phyloP scores from a whole-genome alignment of 2,888 invertebrate species.

The Parascotia fuliginaria region DNA sequence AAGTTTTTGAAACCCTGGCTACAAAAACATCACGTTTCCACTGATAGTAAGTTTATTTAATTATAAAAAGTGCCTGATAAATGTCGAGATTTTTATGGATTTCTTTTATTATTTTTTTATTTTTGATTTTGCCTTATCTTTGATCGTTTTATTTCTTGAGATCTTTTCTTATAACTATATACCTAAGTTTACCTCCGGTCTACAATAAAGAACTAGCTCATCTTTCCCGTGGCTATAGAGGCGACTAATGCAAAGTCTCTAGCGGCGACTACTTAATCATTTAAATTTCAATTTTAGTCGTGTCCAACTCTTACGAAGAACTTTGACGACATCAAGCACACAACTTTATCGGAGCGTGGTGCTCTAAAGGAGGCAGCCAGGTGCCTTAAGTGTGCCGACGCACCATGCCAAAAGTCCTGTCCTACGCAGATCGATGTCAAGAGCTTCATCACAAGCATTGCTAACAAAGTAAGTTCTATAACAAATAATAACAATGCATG shows the following conservation, averaged over 20 bases:
- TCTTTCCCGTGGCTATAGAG: too few relatives aligned
- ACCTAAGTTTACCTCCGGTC: too few relatives aligned
- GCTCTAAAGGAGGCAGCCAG: constrained; percentile 95
- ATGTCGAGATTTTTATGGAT: neutral
- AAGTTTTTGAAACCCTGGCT: neutral
- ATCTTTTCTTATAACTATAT: too few relatives aligned
- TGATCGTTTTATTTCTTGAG: too few relatives aligned
- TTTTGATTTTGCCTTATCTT: neutral
- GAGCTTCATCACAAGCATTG: constrained; percentile 97
- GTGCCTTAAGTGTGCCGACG: constrained; percentile 97
- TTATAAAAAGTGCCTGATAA: neutral
- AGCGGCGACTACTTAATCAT: too few relatives aligned
- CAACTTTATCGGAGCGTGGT: constrained; percentile 97
- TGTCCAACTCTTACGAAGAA: constrained; percentile 92
- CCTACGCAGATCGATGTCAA: constrained; percentile 99
- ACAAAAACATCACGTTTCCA: neutral
- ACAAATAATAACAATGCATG: too few relatives aligned
- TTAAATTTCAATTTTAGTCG: constrained; percentile 72
- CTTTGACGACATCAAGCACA: constrained; percentile 98
- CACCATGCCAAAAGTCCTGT: constrained; percentile 99
- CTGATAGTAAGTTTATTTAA: neutral
- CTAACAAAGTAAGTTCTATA: constrained; percentile 93
- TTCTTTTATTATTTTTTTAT: neutral
- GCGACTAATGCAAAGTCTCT: too few relatives aligned
- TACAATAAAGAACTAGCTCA: too few relatives aligned